phyloP scores from a whole-genome alignment of 2,888 invertebrate species.

The Nomada flava region DNA sequence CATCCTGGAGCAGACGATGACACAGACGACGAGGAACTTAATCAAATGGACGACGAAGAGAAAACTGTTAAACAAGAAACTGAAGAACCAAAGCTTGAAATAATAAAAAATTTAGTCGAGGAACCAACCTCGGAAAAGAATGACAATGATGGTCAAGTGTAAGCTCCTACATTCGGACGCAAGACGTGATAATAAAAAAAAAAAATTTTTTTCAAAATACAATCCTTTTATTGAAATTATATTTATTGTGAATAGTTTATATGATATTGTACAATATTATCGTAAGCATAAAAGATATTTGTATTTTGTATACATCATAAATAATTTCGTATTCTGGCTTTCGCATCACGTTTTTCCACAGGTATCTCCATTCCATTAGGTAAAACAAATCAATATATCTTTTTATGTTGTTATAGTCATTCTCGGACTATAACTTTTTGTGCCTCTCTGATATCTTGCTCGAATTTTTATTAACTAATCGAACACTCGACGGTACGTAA shows the following conservation, averaged over 20 bases:
- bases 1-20: conserved; percentile 89
- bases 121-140: conserved; percentile 75
- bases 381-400: background rate
- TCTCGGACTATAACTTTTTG: conserved; percentile 33
- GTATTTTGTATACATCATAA: conserved; percentile 29
- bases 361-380: background rate
- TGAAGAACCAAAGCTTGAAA: conserved; percentile 58
- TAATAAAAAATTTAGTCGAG: conserved; percentile 78
- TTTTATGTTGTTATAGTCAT: conserved; percentile 26
- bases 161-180: background rate
- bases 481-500: conserved; percentile 75
- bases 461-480: conserved; percentile 20
- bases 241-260: conserved; percentile 34
- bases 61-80: conserved; percentile 40
- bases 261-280: conserved; percentile 23
- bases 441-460: conserved; percentile 26
- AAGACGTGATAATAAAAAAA: conserved; percentile 13
- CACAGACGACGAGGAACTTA: conserved; percentile 87
- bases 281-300: conserved; percentile 46
- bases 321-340: background rate
- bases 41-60: conserved; percentile 61
- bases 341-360: no score
- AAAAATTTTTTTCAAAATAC: conserved; percentile 42
- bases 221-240: conserved; percentile 45
- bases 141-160: conserved; percentile 43